Evolutionary conservation across 1,140 invertebrate species (phyloP), one percentile per base, ranked within the genome.

Genomic region (Wiebesia pumilae): DNA sequence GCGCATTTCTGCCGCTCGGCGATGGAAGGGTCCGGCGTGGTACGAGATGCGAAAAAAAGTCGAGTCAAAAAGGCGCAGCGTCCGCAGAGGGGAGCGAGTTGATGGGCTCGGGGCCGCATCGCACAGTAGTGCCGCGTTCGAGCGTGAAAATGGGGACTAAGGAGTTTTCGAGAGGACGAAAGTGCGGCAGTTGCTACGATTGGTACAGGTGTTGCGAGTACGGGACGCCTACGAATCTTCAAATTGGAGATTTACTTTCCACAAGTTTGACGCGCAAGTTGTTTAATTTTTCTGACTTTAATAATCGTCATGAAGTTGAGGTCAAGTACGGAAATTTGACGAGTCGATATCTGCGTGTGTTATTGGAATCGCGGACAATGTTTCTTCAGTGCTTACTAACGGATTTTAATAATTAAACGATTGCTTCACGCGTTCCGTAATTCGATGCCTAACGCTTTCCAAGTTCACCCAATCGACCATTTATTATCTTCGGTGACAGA

Each of bases 81-180:
- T 1, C 27, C 4, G 16, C 9, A 84, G 75, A 73, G 35, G 71
- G 38, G 75, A 88, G 43, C 27, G 54, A 62, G 33, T 65, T 65
- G 54, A 80, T 62, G 30, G 54, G 24, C 21, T 38, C 19, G 1
- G 78, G 78, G 54, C n/a, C 21, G 33, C 33, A 65, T 27, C n/a
- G 14, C 21, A 43, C 51, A 12, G 62, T 40, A 81, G 21, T 69
- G 58, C 19, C 78, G 85, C 62, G 84, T 62, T 67, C 58, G 62
- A 82, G 35, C 62, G 65, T 47, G 65, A 71, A 82, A 82, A 51
- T 27, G 40, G 38, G 62, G 40, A 69, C 40, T 71, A 67, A 71
- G 65, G 78, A 43, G 58, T 81, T 81, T 67, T 43, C 51, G 35
- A 27, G 47, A 27, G 33, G 54, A 58, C 21, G 38, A 51, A 35